Evolutionary conservation across 2,797 vertebrate genomes (phyloP), one percentile per base, ranked within the genome.

Genomic region (Zonotrichia albicollis): DNA sequence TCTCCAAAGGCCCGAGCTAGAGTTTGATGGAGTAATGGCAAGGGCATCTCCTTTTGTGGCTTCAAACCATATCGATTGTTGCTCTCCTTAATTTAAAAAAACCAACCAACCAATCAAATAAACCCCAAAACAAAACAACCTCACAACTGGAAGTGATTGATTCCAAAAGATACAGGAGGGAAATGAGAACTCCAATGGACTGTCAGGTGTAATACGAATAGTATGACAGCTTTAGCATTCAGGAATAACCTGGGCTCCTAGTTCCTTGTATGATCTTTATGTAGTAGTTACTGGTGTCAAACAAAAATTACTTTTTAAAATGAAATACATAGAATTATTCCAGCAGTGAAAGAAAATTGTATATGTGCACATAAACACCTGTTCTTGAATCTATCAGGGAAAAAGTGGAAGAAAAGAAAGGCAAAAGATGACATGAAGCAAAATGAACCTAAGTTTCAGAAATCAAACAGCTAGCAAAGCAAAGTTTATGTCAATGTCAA

Each of bases 1-100:
- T 74, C 67, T 91, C 89, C 38, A 26, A 90, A 84, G 93, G 53
- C 67, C 38, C 6, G 0, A 76, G 67, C 12, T 43, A 34, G 25
- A 5, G 6, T 88, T 91, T 94, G 87, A 93, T 74, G 53, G 48
- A 93, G 53, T 61, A 80, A 67, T 23, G n/a, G 73, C 42, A 94
- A 73, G 18, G 43, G 43, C 48, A 88, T 70, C 38, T 90, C 40
- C 11, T 80, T 6, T 45, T 73, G 46, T 84, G 77, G 55, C 60
- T 76, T 75, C 43, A 85, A 71, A 11, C 89, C 51, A 50, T 43
- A 74, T 15, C 0, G 42, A 42, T 42, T 48, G 20, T 50, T 93
- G 51, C 29, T 30, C 32, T 70, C 27, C 17, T 55, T 70, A 78
- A 75, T 85, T 79, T 8, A 46, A 51, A 75, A 36, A 10, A 50